These are phyloP conservation scores for Periparus ater DNA, from an alignment of 2,797 vertebrate species.

Conservation along the genomic window DNA sequence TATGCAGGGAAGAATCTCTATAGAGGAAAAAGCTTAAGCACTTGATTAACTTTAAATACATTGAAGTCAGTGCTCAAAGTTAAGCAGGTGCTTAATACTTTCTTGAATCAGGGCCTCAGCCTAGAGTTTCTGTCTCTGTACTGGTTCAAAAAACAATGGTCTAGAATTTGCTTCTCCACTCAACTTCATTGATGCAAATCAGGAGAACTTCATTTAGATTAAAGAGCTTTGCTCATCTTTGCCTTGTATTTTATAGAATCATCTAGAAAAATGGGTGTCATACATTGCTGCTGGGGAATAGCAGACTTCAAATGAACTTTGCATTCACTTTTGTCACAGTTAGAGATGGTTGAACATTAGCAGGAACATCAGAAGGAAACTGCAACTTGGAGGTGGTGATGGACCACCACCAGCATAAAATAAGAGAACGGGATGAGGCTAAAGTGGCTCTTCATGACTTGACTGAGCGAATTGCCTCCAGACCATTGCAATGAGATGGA, in stretches of 20 bases:
- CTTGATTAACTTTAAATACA: constrained; percentile 61
- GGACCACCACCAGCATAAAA: background rate
- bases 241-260: background rate
- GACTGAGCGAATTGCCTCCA: background rate
- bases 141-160: background rate
- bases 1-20: constrained; percentile 50
- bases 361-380: background rate
- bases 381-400: background rate
- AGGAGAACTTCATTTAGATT: background rate
- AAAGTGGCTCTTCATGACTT: background rate
- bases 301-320: background rate
- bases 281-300: background rate
- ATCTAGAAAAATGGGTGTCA: background rate
- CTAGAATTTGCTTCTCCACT: background rate
- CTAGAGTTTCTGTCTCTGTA: background rate
- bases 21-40: constrained; percentile 61
- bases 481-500: background rate
- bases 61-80: constrained; percentile 43
- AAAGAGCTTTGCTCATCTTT: background rate
- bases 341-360: background rate
- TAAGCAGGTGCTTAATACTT: constrained; percentile 54
- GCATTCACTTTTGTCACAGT: background rate
- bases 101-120: background rate
- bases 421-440: background rate
- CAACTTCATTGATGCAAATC: background rate